These are phyloP conservation scores for Colletes latitarsis DNA, from an alignment of 1,140 invertebrate species.

Conservation along the genomic window DNA sequence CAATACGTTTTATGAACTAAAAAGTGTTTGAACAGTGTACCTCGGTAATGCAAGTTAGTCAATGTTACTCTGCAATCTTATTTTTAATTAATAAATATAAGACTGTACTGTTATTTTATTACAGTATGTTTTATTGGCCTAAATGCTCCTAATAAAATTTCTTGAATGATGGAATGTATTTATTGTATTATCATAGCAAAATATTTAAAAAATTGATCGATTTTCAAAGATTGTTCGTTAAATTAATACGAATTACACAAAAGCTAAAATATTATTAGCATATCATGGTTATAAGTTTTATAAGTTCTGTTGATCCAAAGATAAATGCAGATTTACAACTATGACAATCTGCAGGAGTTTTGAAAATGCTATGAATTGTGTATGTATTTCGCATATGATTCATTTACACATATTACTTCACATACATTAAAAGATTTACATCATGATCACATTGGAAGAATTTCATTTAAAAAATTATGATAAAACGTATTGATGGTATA, in stretches of 20 bases:
- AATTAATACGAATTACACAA: neutral
- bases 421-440: slow-evolving; percentile 2
- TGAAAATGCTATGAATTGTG: neutral
- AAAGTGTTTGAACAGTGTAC: slow-evolving; percentile 36
- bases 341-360: slow-evolving; percentile 2
- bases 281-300: neutral
- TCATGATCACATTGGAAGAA: slow-evolving; percentile 27
- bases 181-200: slow-evolving; percentile 7
- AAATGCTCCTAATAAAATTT: slow-evolving; percentile 9
- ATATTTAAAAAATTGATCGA: slow-evolving; percentile 7
- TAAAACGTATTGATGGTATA: slow-evolving; percentile 8
- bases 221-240: neutral
- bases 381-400: slow-evolving; percentile 7
- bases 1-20: slow-evolving; percentile 57
- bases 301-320: neutral
- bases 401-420: slow-evolving; percentile 20
- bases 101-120: slow-evolving; percentile 18
- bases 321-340: slow-evolving; percentile 2
- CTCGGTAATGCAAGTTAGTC: slow-evolving; percentile 35
- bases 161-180: slow-evolving; percentile 25
- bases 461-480: slow-evolving; percentile 15
- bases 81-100: slow-evolving; percentile 47
- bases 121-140: slow-evolving; percentile 14
- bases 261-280: slow-evolving; percentile 5
- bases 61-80: slow-evolving; percentile 9